Percentiles rank a stretch among this genome's conserved stretches.
Conservation (phyloP, 2,888 invertebrate species). For the Hemaris fuciformis region DNA sequence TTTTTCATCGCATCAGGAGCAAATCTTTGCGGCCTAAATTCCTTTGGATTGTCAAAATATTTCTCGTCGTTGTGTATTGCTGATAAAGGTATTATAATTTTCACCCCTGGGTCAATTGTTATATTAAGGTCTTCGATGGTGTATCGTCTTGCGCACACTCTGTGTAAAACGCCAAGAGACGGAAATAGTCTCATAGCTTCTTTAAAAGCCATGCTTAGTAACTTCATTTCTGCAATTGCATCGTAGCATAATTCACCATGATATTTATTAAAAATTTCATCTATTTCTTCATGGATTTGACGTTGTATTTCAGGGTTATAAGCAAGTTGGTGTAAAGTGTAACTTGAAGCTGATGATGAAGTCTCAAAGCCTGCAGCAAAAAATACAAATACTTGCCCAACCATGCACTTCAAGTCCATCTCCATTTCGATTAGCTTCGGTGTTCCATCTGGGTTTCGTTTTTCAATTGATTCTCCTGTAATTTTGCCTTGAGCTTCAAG, state of each 20-base stretch:
- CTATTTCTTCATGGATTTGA: constrained; percentile 60
- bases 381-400: constrained; percentile 60
- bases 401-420: constrained; percentile 43
- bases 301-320: constrained; percentile 58
- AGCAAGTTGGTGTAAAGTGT: constrained; percentile 60
- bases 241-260: constrained; percentile 55
- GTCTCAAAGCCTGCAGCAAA: constrained; percentile 73
- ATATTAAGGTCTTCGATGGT: constrained; percentile 45
- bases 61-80: constrained; percentile 57
- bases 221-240: constrained; percentile 51
- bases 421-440: constrained; percentile 47
- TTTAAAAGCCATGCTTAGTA: constrained; percentile 52
- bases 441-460: constrained; percentile 42
- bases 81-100: constrained; percentile 52
- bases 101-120: constrained; percentile 56
- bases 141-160: constrained; percentile 46
- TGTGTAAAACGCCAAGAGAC: constrained; percentile 46
- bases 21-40: constrained; percentile 55
- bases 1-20: constrained; percentile 21
- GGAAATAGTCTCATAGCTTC: constrained; percentile 58
- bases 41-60: constrained; percentile 52
- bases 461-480: constrained; percentile 53
- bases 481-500: constrained; percentile 50
- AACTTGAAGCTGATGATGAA: constrained; percentile 65
- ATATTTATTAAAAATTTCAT: constrained; percentile 47